These are phyloP conservation scores for Hypsopygia costalis DNA, from an alignment of 2,888 invertebrate genomes.

Conservation along the genomic window DNA sequence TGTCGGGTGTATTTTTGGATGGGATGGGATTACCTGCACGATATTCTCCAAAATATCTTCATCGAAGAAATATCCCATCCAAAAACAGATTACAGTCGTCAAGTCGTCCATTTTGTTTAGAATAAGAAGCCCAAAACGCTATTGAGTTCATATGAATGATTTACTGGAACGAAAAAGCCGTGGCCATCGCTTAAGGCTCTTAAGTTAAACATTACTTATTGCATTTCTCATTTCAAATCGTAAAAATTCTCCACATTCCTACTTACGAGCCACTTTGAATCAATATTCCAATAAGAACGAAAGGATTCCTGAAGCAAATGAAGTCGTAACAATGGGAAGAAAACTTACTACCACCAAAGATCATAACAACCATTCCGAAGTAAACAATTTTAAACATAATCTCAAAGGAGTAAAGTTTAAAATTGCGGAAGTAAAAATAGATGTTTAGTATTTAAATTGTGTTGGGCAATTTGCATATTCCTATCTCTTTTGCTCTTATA, in stretches of 20 bases:
- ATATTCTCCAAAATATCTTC: too few species aligned
- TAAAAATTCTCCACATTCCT: conserved; percentile 69
- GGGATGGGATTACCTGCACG: too few species aligned
- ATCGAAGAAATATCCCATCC: too few species aligned
- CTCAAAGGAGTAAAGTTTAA: background rate
- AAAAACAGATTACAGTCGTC: too few species aligned
- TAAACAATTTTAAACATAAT: background rate
- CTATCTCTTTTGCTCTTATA: conserved; percentile 50
- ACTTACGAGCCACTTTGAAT: conserved; percentile 70
- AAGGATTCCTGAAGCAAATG: conserved; percentile 58
- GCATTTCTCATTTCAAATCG: conserved; percentile 50
- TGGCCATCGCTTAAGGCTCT: background rate
- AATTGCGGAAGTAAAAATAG: background rate
- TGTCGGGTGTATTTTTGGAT: too few species aligned
- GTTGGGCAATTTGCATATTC: conserved; percentile 53
- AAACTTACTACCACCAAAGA: background rate
- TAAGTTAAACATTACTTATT: conserved; percentile 14
- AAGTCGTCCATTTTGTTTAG: too few species aligned
- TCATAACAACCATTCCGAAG: background rate
- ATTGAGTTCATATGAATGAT: too few species aligned
- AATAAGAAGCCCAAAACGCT: too few species aligned
- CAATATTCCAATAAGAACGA: conserved; percentile 67
- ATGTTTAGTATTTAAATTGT: background rate
- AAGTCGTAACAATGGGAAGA: conserved; percentile 69
- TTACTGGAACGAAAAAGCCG: too few species aligned